phyloP scores from a whole-genome alignment of 1,140 invertebrate species.

The Thaumatotibia leucotreta region DNA sequence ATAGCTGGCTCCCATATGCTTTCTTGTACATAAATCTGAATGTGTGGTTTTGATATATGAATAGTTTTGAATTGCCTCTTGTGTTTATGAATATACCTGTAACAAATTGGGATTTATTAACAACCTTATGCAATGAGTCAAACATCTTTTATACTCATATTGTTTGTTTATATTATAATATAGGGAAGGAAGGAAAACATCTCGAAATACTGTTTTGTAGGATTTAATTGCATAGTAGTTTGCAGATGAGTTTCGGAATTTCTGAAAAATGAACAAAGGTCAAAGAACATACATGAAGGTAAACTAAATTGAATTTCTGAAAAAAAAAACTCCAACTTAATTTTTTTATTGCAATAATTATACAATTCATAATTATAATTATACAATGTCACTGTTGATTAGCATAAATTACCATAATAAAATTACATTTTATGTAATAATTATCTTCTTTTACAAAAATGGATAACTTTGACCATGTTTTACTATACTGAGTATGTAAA shows the following conservation, averaged over 20 bases:
- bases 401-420: too few species aligned
- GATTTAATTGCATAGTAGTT: constrained; percentile 20
- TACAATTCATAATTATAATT: too few species aligned
- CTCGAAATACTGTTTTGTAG: constrained; percentile 22
- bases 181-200: constrained; percentile 35
- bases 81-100: constrained; percentile 72
- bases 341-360: neutral
- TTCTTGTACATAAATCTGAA: constrained; percentile 73
- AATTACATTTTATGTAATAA: too few species aligned
- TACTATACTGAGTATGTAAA: too few species aligned
- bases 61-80: constrained; percentile 68
- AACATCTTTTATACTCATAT: constrained; percentile 9
- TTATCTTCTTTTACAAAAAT: too few species aligned
- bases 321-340: neutral
- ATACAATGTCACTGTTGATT: too few species aligned
- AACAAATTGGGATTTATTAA: constrained; percentile 36
- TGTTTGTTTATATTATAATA: constrained; percentile 14
- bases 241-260: neutral
- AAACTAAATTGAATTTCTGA: neutral
- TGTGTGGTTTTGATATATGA: constrained; percentile 71
- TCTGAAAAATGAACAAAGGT: neutral
- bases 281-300: neutral
- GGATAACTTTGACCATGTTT: too few species aligned
- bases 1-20: constrained; percentile 68
- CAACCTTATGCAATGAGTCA: constrained; percentile 5